Conservation (phyloP, 2,888 invertebrate genomes). For the Caenorhabditis becei region DNA sequence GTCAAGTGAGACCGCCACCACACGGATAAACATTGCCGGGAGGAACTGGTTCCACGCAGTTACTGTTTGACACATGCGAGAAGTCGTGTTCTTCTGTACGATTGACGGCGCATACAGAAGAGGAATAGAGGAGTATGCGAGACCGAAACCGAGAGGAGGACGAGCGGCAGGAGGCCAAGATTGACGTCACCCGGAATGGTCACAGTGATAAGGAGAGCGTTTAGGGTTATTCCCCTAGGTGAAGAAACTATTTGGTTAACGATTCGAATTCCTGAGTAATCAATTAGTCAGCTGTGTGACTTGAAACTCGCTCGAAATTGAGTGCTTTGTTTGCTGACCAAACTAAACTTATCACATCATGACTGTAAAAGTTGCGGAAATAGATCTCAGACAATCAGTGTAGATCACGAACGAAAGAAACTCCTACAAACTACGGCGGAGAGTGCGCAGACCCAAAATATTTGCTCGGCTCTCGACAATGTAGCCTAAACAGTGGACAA, state of each 20-base stretch:
- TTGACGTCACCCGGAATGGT: conserved; percentile 19
- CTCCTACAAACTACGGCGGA: neutral
- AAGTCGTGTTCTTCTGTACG: conserved; percentile 29
- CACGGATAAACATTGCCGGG: conserved; percentile 13
- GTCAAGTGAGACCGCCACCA: conserved; percentile 8
- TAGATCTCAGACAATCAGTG: neutral
- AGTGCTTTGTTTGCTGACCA: too few relatives aligned
- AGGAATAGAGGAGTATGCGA: conserved; percentile 25
- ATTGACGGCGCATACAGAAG: neutral
- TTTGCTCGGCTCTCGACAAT: neutral
- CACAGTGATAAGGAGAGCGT: neutral
- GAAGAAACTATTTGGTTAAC: neutral
- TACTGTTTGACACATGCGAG: conserved; percentile 33
- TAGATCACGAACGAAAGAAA: neutral
- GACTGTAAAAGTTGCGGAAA: too few relatives aligned
- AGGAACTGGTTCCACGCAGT: conserved; percentile 28
- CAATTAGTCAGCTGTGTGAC: conserved; percentile 1
- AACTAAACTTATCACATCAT: too few relatives aligned
- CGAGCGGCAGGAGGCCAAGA: neutral
- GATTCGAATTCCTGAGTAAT: neutral
- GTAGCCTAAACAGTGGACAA: neutral
- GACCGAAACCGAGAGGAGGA: conserved; percentile 1
- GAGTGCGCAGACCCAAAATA: neutral
- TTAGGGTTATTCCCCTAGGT: neutral
- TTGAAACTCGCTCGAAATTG: neutral